These are phyloP conservation scores for Myrmophylax atrothorax DNA, from an alignment of 2,113 vertebrate genomes.

Conservation along the genomic window DNA sequence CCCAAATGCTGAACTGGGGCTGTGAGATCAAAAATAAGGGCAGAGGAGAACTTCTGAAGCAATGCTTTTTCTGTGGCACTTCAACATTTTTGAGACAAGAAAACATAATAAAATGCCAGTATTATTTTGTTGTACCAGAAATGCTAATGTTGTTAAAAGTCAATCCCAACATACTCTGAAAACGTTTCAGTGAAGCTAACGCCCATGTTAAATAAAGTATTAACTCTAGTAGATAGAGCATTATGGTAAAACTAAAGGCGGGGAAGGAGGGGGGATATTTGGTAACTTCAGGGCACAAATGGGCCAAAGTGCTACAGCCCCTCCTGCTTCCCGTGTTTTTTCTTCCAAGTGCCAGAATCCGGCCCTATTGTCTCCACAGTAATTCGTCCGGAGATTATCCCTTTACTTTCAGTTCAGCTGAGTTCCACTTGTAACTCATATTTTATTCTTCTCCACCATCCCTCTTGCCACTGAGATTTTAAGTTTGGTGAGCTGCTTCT, in stretches of 20 bases:
- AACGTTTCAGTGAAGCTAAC: background rate
- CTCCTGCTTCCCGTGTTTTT: background rate
- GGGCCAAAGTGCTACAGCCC: background rate
- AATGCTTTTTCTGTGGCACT: background rate
- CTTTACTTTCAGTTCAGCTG: background rate
- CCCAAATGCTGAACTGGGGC: background rate
- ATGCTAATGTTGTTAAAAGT: background rate
- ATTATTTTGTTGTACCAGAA: background rate
- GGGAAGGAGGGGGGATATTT: background rate
- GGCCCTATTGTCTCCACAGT: constrained; percentile 17
- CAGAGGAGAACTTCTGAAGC: background rate
- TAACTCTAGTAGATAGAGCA: background rate
- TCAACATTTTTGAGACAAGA: background rate
- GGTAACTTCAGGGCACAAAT: background rate
- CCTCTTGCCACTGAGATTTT: background rate
- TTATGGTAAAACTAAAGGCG: background rate
- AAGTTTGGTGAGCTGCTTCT: background rate
- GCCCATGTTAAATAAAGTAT: background rate
- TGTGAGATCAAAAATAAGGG: background rate
- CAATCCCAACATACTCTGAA: background rate
- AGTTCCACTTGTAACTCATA: background rate
- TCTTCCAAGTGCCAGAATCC: constrained; percentile 8
- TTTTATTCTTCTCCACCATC: background rate
- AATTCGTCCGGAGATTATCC: background rate
- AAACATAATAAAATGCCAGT: background rate